Conservation (phyloP, 2,888 invertebrate species). For the Cyclophora punctaria region DNA sequence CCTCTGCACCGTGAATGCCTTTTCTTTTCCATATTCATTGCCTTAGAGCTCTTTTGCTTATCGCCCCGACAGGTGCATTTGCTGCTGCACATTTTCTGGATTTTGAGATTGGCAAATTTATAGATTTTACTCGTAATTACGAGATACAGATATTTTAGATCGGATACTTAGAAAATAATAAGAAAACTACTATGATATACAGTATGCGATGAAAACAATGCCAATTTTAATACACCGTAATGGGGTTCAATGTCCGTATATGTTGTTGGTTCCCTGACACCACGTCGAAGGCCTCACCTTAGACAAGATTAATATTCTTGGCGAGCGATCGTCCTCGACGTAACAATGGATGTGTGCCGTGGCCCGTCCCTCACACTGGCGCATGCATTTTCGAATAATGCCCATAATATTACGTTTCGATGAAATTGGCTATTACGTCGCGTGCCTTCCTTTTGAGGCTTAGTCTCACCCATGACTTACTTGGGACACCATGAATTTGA, state of each 20-base stretch:
- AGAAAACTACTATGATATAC: no score
- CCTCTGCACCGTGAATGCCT: constrained; percentile 31
- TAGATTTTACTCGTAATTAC: no score
- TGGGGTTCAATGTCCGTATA: constrained; percentile 56
- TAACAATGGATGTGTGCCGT: constrained; percentile 57
- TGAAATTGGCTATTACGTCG: constrained; percentile 60
- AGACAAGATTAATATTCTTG: constrained; percentile 69
- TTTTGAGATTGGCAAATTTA: no score
- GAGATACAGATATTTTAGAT: no score
- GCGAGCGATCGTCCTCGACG: constrained; percentile 55
- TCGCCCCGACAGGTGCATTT: constrained; percentile 13
- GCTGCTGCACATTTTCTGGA: constrained; percentile 2
- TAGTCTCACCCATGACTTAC: constrained; percentile 59
- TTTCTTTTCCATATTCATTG: constrained; percentile 46
- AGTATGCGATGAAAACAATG: neutral
- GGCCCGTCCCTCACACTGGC: constrained; percentile 51
- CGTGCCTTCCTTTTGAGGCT: constrained; percentile 46
- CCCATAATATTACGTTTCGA: constrained; percentile 66
- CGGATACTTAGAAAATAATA: no score
- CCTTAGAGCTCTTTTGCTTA: constrained; percentile 24
- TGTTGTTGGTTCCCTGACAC: constrained; percentile 36
- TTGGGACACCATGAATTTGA: constrained; percentile 30
- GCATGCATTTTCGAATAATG: constrained; percentile 72
- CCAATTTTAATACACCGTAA: constrained; percentile 23
- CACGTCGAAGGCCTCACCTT: constrained; percentile 46